Base-by-base conservation (phyloP, 2,888 invertebrate species). In the Steromphala cineraria region DNA sequence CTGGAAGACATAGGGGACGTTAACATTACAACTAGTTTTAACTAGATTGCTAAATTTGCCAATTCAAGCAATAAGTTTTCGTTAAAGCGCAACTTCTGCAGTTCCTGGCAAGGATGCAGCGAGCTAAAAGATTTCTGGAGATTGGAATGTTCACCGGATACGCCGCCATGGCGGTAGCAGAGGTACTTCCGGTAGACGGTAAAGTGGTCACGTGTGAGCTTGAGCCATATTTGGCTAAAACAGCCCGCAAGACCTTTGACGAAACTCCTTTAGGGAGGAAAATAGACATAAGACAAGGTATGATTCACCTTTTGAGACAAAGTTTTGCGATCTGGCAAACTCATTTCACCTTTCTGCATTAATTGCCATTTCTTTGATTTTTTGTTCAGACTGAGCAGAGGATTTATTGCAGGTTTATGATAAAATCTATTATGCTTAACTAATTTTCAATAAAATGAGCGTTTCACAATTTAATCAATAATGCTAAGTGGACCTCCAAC, bases 91-190 rank as follows among this genome's bases (percentile, higher is more conserved):
- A 85, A 55, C 82, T 88, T 53, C 56, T 89, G n/a, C 83, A 86
- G 80, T 80, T 81, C 28, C 24, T 89, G 10, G 83, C 85, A 10
- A 85, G 87, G n/a, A 85, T 87, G 83, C 56, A 80, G 0, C 81
- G 82, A 13, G 86, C 86, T 2, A 85, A 82, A 53, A 78, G 82
- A 10, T 87, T 88, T 10, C 81, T 89, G 28, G 89, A 89, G 78
- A 71, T 89, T 19, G 89, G 89, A 0, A 85, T 87, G 85, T 87
- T 86, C 67, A 88, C 87, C 24, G 89, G 89, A 67, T 88, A 86
- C 83, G 82, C 80, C 10, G 87, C 88, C 1, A 79, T 89, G 74
- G 83, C 86, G 40, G 84, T 86, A 77, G 89, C 88, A n/a, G 89
- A 89, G 75, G 86, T 82, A 13, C 80, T 89, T 46, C 87, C 89